Evolutionary conservation across 2,113 vertebrate species (phyloP).

Genomic region (Chauna torquata): DNA sequence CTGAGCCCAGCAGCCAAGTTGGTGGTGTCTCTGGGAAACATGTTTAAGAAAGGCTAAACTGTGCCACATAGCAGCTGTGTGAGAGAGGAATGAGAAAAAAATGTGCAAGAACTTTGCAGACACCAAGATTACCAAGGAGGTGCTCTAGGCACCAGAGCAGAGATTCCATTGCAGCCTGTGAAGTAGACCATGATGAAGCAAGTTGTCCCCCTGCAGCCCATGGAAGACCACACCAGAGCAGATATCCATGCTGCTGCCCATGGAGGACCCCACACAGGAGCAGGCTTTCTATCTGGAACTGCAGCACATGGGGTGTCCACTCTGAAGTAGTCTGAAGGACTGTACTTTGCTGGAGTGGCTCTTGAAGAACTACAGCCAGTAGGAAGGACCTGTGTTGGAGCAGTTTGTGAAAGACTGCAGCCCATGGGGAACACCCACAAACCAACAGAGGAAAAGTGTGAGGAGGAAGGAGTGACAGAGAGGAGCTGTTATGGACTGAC

Average conservation of each 20-base stretch:
- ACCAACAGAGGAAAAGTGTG: neutral
- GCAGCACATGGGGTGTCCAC: neutral
- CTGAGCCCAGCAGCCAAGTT: neutral
- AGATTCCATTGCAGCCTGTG: neutral
- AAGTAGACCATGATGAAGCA: too few relatives aligned
- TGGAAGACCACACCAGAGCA: neutral
- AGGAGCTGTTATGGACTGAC: neutral
- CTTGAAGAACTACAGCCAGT: neutral
- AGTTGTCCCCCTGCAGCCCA: neutral
- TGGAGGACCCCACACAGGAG: neutral
- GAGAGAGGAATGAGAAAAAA: neutral
- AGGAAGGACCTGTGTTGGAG: neutral
- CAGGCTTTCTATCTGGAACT: neutral
- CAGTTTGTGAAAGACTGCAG: neutral
- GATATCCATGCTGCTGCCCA: rapidly evolving
- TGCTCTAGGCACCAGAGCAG: neutral
- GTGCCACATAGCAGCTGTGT: rapidly evolving
- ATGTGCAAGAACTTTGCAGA: neutral
- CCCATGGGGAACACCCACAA: neutral
- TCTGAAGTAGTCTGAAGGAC: neutral
- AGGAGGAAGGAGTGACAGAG: neutral
- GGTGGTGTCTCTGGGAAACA: rapidly evolving
- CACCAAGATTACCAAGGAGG: neutral
- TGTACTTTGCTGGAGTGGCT: neutral
- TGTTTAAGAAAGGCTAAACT: neutral